Evolutionary conservation across 2,888 invertebrate genomes (phyloP), one percentile per base, ranked within the genome.

Genomic region (Galerucella calmariensis): DNA sequence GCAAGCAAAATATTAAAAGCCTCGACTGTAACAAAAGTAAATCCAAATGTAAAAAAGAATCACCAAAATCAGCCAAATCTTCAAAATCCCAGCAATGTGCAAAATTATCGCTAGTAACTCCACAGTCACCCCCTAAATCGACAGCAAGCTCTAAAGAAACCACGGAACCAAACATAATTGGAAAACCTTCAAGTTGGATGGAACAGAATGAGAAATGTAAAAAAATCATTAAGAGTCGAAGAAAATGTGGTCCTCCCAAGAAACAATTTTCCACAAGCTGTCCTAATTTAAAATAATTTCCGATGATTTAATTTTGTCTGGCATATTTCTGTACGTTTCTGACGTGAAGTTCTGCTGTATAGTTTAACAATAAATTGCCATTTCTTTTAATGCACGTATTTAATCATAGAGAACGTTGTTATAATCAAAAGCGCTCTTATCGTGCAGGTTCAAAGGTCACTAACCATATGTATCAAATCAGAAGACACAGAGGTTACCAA

Each of bases 21-120:
- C 51, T 48, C 12, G 48, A 24, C 14, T 67, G 67, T 24, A 27
- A 20, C 20, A 53, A 51, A 67, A 41, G n/a, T 48, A 27, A 53
- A 14, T 24, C 10, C 6, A n/a, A 4, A 24, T 35, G 24, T 14
- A 4, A 14, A 51, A 35, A 67, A 12, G 27, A 44, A 14, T 24
- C 53, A n/a, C 9, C 16, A 20, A 58, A 58, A 16, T 58, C 58
- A 56, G n/a, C 56, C n/a, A 10, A 20, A 56, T 6, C n/a, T n/a
- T 10, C 20, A 35, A 14, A 61, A 61, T 1, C 12, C 35, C 11
- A 61, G n/a, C 61, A 35, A 10, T 35, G 61, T 35, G 35, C 12
- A 35, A 58, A 58, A 51, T 51, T 51, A 51, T 51, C 51, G n/a
- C 51, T 14, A 14, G 48, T 48, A 14, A 14, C 14, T 48, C 48